Conservation (phyloP, 2,888 invertebrate genomes). For the Boloria euphrosyne region DNA sequence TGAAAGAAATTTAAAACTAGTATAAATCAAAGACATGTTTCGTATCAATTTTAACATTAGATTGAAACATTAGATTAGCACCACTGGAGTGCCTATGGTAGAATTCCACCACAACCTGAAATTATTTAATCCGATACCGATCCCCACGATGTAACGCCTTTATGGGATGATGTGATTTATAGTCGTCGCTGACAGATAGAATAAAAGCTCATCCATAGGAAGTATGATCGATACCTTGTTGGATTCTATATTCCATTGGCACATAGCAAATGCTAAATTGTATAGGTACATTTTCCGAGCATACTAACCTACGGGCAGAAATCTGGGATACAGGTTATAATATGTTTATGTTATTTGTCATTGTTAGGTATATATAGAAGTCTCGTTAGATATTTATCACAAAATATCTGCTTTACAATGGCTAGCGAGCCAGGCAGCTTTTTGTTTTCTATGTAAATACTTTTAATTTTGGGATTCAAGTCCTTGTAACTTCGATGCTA, state of each 20-base stretch:
- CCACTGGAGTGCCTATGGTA: slow-evolving; percentile 52
- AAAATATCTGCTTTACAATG: slow-evolving; percentile 50
- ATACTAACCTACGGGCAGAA: slow-evolving; percentile 60
- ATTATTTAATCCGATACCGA: slow-evolving; percentile 43
- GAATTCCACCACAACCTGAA: slow-evolving; percentile 64
- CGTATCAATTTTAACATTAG: slow-evolving; percentile 42
- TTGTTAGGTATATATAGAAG: no score
- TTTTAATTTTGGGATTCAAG: slow-evolving; percentile 44
- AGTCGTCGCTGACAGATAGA: slow-evolving; percentile 43
- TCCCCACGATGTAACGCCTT: slow-evolving; percentile 7
- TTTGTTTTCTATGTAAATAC: slow-evolving; percentile 51
- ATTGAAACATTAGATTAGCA: slow-evolving; percentile 45
- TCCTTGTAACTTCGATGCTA: slow-evolving; percentile 45
- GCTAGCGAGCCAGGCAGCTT: slow-evolving; percentile 59
- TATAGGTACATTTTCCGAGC: slow-evolving; percentile 56
- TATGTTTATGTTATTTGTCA: no score
- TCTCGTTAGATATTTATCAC: slow-evolving; percentile 50
- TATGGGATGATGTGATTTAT: slow-evolving; percentile 47
- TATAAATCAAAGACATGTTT: slow-evolving; percentile 43
- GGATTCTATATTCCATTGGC: slow-evolving; percentile 47
- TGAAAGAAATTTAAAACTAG: slow-evolving; percentile 22
- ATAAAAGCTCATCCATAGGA: slow-evolving; percentile 63
- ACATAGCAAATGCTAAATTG: slow-evolving; percentile 55
- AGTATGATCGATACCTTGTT: slow-evolving; percentile 51
- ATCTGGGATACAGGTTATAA: slow-evolving; percentile 45